phyloP scores from a whole-genome alignment of 1,140 invertebrate genomes.

The Apis dorsata region DNA sequence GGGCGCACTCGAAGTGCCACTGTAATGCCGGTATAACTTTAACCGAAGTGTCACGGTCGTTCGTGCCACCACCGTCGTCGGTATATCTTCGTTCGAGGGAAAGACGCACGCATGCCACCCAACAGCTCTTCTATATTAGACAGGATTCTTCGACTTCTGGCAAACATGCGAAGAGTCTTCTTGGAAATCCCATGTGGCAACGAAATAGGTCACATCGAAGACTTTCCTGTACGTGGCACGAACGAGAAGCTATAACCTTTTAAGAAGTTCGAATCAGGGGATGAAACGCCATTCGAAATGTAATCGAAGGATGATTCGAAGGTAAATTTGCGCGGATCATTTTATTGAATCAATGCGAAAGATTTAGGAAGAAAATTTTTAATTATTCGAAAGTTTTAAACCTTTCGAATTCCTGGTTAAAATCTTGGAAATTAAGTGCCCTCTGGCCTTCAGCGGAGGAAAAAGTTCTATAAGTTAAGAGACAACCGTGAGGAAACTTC shows the following conservation, averaged over 20 bases:
- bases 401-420: background rate
- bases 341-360: background rate
- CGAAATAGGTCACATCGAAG: constrained; percentile 36
- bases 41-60: constrained; percentile 13
- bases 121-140: constrained; percentile 6
- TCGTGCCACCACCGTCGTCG: background rate
- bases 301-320: background rate
- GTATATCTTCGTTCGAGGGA: constrained; percentile 27
- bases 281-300: background rate
- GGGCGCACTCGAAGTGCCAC: constrained; percentile 37
- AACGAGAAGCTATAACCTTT: too few species aligned
- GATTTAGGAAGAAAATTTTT: background rate
- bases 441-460: background rate
- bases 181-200: background rate
- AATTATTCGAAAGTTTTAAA: background rate
- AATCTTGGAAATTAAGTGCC: background rate
- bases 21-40: constrained; percentile 24
- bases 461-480: background rate
- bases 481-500: background rate
- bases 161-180: background rate
- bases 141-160: constrained; percentile 24
- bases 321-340: background rate
- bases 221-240: constrained; percentile 21
- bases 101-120: background rate
- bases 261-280: background rate